Evolutionary conservation across 1,140 invertebrate species (phyloP).

Genomic region (Diprion similis): DNA sequence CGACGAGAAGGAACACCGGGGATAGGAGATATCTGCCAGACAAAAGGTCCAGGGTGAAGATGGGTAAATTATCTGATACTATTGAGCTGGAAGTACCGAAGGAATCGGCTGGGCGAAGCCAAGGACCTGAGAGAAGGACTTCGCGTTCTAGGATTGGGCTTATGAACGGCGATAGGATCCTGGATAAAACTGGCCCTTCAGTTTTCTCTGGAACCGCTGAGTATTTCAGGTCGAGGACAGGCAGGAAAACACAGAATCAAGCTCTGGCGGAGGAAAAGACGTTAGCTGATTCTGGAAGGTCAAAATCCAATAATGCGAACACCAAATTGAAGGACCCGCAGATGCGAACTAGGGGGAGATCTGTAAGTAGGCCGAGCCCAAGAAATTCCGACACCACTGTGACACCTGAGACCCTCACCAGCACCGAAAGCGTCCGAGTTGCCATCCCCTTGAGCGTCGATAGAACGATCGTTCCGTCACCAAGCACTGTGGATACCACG

Average conservation of each 20-base stretch:
- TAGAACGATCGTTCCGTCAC: background rate
- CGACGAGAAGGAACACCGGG: conserved; percentile 19
- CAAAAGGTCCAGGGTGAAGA: background rate
- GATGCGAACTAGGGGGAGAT: conserved; percentile 27
- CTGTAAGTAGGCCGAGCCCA: conserved; percentile 16
- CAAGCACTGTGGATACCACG: background rate
- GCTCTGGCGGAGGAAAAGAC: background rate
- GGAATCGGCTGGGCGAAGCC: background rate
- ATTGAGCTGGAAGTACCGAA: background rate
- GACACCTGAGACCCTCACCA: background rate
- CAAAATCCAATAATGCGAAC: background rate
- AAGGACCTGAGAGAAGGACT: background rate
- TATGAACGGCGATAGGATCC: conserved; percentile 13
- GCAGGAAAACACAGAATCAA: conserved; percentile 43
- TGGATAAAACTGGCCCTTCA: conserved; percentile 30
- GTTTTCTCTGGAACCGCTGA: conserved; percentile 32
- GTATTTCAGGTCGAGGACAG: conserved; percentile 38
- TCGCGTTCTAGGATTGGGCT: background rate
- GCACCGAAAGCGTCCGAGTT: conserved; percentile 37
- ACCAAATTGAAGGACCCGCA: conserved; percentile 36
- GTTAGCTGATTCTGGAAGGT: background rate
- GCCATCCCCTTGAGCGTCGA: conserved; percentile 34
- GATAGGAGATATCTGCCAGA: conserved; percentile 20
- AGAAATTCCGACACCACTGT: background rate
- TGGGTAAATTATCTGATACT: background rate